These are phyloP conservation scores for Etheostoma nigrum DNA, from an alignment of 2,797 vertebrate genomes.

Conservation along the genomic window DNA sequence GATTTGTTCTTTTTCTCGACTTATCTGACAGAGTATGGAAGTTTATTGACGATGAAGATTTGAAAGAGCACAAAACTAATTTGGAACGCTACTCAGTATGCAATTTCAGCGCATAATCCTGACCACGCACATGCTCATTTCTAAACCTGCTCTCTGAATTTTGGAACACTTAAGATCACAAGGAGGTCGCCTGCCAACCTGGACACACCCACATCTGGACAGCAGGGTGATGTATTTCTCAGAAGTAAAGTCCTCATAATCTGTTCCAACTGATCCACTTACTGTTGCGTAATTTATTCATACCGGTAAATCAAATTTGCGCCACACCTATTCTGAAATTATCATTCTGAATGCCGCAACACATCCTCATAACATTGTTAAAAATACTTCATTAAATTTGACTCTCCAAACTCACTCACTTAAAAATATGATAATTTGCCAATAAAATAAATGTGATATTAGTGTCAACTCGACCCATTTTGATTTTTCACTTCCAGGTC, in stretches of 20 bases:
- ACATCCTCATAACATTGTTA: neutral
- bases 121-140: neutral
- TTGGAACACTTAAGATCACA: neutral
- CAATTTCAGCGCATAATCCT: neutral
- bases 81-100: neutral
- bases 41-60: neutral
- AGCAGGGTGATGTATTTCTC: neutral
- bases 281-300: neutral
- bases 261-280: neutral
- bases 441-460: neutral
- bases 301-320: neutral
- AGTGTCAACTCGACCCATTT: neutral
- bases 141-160: neutral
- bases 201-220: constrained; percentile 2
- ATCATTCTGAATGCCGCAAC: neutral
- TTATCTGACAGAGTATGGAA: constrained; percentile 16
- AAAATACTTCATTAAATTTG: neutral
- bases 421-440: too few species aligned
- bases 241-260: neutral
- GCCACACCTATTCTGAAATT: neutral
- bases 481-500: neutral
- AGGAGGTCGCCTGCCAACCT: neutral
- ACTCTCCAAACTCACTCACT: neutral
- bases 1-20: constrained; percentile 6
- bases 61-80: constrained; percentile 1